Evolutionary conservation across 2,113 vertebrate genomes (phyloP), one percentile per base, ranked within the genome.

Genomic region (Leptocoma aspasia): DNA sequence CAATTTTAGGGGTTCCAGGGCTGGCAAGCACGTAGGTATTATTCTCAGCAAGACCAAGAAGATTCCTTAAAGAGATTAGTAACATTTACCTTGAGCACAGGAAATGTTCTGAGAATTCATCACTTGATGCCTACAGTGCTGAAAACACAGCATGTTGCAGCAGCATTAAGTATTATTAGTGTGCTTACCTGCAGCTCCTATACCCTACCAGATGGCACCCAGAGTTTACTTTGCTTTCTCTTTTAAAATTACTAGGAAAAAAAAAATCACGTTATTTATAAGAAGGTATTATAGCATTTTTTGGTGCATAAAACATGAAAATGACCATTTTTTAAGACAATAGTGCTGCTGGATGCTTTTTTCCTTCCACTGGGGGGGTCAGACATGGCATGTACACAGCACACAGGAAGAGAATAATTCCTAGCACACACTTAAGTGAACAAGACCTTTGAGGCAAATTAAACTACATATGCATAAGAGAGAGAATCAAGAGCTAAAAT

Each of bases 121-220:
- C 88, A 81, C 82, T 83, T 71, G 82, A 75, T 94, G 90, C 80
- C 94, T 92, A 56, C 92, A 92, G 85, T 77, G 82, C 82, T 96
- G 75, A 83, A 96, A 82, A 85, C 90, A 82, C 94, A 95, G 93
- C 90, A 52, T 56, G 78, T 70, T 81, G 82, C 50, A 37, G 83
- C 15, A 82, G 89, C 83, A 82, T 91, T 95, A 90, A 89, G 81
- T 57, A 82, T 90, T 92, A 95, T 91, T 95, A 94, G 89, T 65
- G 64, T 89, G 92, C 86, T 90, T 96, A 94, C 94, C 95, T 95
- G 92, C 90, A 91, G 94, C 71, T 96, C 75, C 87, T 28, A 21
- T 65, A 92, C 21, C 79, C 82, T 96, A 93, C 61, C 93, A 95
- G 95, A 90, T 92, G 92, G 90, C 69, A 93, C 24, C 19, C 54